phyloP scores from a whole-genome alignment of 2,888 invertebrate genomes.

The Flexamia atlantica region DNA sequence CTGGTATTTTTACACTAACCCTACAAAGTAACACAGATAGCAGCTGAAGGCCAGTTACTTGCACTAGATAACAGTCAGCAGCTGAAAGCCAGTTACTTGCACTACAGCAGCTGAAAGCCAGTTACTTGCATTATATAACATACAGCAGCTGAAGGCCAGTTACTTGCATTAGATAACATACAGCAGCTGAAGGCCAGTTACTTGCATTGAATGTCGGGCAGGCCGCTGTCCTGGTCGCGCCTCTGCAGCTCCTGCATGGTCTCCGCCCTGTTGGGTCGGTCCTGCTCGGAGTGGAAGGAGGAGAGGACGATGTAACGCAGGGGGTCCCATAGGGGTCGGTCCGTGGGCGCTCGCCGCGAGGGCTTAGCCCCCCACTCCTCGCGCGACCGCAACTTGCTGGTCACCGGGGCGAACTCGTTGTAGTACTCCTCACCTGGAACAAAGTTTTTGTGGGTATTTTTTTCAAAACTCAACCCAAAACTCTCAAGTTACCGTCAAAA shows the following conservation, averaged over 20 bases:
- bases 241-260: slow-evolving; percentile 4
- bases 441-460: too few relatives aligned
- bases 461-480: too few relatives aligned
- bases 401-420: background rate
- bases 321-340: background rate
- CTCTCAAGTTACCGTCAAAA: too few relatives aligned
- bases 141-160: too few relatives aligned
- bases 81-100: too few relatives aligned
- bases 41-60: too few relatives aligned
- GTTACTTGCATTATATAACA: too few relatives aligned
- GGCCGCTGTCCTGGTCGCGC: background rate
- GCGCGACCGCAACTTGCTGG: background rate
- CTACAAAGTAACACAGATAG: too few relatives aligned
- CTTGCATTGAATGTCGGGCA: slow-evolving; percentile 11
- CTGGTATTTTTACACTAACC: too few relatives aligned
- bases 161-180: too few relatives aligned
- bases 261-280: background rate
- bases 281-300: background rate
- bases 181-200: background rate
- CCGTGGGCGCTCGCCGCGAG: background rate
- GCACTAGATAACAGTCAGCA: too few relatives aligned
- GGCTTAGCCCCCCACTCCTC: slow-evolving; percentile 16
- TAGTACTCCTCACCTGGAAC: background rate
- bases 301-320: background rate
- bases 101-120: too few relatives aligned